A percentile compares a stretch with the other conserved stretches of the same genome.
These are phyloP conservation scores for Halcyon senegalensis DNA, from an alignment of 2,113 vertebrate species.

Conservation along the genomic window DNA sequence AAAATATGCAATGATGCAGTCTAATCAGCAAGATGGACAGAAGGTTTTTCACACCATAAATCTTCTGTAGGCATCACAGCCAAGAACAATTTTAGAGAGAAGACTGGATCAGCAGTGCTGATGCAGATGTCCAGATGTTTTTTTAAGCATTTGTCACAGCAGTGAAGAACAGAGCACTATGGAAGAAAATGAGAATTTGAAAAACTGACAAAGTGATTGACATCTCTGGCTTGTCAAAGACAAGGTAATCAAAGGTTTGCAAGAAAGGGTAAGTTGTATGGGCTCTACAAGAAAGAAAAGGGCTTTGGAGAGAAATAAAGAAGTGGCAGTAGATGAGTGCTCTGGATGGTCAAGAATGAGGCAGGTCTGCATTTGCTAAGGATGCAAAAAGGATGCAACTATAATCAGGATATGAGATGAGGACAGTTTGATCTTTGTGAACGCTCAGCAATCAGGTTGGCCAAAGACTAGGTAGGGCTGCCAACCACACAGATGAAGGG, in stretches of 20 bases:
- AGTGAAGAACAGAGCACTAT: not conserved
- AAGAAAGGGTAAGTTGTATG: not conserved
- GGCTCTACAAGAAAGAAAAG: not conserved
- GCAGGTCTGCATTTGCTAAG: not conserved
- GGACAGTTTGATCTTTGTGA: not conserved
- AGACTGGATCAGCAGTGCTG: not conserved
- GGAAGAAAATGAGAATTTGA: not conserved
- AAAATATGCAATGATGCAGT: not conserved
- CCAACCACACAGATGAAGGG: not conserved
- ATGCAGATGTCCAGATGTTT: not conserved
- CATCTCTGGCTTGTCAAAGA: not conserved
- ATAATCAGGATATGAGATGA: not conserved
- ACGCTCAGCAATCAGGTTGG: not conserved
- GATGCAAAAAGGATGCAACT: not conserved
- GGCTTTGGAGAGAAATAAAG: not conserved
- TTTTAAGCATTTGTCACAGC: not conserved
- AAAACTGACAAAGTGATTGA: not conserved
- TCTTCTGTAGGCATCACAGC: not conserved
- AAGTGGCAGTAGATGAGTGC: not conserved
- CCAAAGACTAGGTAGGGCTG: not conserved
- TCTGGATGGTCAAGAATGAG: not conserved
- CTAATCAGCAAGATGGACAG: not conserved
- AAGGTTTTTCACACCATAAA: not conserved
- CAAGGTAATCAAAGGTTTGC: not conserved
- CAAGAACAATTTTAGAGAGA: not conserved